Conservation (phyloP, 2,888 invertebrate genomes). For the Tromatobia lineatoria region DNA sequence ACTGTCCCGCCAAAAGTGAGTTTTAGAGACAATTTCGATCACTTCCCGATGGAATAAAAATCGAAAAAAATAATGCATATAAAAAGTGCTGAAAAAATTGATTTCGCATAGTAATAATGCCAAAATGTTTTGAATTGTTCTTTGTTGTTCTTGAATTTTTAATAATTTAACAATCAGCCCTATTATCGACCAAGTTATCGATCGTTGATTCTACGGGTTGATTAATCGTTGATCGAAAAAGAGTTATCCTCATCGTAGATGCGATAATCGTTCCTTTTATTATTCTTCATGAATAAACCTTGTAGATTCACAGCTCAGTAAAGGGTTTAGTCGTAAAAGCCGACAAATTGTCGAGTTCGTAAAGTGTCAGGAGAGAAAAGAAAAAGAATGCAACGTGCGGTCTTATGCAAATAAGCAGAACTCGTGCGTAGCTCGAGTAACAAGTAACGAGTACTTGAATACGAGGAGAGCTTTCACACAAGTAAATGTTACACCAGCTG, state of each 20-base stretch:
- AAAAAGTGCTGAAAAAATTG: no score
- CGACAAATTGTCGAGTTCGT: slow-evolving; percentile 9
- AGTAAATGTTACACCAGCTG: slow-evolving; percentile 19
- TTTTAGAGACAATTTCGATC: no score
- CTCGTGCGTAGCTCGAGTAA: slow-evolving; percentile 17
- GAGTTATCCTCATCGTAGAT: background rate
- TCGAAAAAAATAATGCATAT: no score
- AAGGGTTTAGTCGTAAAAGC: background rate
- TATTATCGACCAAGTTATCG: no score
- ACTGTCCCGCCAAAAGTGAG: no score
- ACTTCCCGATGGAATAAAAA: no score
- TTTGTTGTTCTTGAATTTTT: no score
- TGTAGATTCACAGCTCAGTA: background rate
- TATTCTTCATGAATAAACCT: background rate
- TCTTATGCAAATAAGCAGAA: slow-evolving; percentile 23
- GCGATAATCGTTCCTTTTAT: background rate
- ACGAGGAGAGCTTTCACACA: slow-evolving; percentile 2
- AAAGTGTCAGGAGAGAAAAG: slow-evolving; percentile 8
- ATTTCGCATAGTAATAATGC: no score
- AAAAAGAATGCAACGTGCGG: background rate
- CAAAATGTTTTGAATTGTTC: no score
- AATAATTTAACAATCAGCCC: no score
- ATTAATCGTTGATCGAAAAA: background rate
- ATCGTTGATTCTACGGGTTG: no score
- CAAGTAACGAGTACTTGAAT: slow-evolving; percentile 1